Evolutionary conservation across 2,888 invertebrate species (phyloP), one percentile per base, ranked within the genome.

Genomic region (Tanytarsus gracilentus): DNA sequence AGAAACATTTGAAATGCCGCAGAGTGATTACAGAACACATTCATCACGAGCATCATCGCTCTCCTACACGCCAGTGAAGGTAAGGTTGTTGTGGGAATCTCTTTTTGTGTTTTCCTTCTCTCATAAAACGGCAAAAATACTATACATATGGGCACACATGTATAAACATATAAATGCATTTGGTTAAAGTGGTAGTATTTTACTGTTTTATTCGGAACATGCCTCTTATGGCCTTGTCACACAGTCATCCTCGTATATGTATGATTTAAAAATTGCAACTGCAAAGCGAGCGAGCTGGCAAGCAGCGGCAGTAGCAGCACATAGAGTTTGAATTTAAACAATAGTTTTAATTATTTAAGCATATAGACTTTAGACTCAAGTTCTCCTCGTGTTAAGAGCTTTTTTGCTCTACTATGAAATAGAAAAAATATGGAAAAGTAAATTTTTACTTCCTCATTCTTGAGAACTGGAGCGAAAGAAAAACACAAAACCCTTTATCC

Each of bases 1-100:
- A 65, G 88, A 89, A 70, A 83, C 83, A 66, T 78, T 83, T 63
- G 88, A 90, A 68, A 82, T 91, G 69, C 81, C 84, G 39, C 79
- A 80, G 66, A 78, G 79, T 66, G 83, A 85, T 65, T 87, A 82
- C 72, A 69, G 72, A 48, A 76, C 77, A 56, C 77, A 78, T 64
- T 77, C 78, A 7, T 77, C 78, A 3, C 73, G 74, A 64, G 73
- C 73, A 56, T 88, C 83, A 51, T 83, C 85, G 6, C 77, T 90
- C 55, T 83, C 83, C 7, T 90, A 88, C 72, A 85, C 82, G 4
- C 90, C 92, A 9, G 79, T 82, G 30, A 74, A 74, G 72, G 74
- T 74, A 55, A 49, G 48, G 4, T 39, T 23, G n/a, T n/a, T n/a
- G n/a, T n/a, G n/a, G n/a, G n/a, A n/a, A n/a, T 40, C 40, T 40